Base-by-base conservation (phyloP, 1,140 invertebrate genomes). In the Aphelenchoides avenae region DNA sequence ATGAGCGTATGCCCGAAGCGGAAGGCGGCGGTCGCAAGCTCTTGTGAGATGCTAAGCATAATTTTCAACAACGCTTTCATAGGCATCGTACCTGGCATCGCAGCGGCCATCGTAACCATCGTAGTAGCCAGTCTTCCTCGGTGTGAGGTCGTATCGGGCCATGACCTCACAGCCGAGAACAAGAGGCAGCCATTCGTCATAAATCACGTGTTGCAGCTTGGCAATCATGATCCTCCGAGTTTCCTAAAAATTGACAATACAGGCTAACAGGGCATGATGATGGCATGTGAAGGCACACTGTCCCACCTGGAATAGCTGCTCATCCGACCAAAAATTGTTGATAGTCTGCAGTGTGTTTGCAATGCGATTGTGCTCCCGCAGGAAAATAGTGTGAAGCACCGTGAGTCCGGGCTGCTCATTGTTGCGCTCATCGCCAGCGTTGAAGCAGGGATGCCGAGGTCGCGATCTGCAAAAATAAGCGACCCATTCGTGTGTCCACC, bases 131-230 rank as follows among this genome's bases (percentile, higher is more conserved):
- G 13, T 43, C 27, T 60, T 67, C 22, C 56, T 57, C 2, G 73
- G 73, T 31, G 56, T 73, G 24, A 74, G 34, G 27, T 64, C 73
- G 44, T 69, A 74, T 34, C 72, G 53, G 11, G 33, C 54, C 87
- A 93, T 91, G 15, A 89, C 85, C 30, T 51, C 48, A 48, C 29
- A 20, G 51, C 51, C 51, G 4, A 95, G 81, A 6, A 95, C 79
- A 71, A 94, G 89, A 18, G 91, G 91, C 46, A 96, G 78, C 78
- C 90, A 96, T 80, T 95, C 90, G 72, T 90, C 91, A 78, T 86
- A 94, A 0, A 89, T 91, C 37, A 95, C 87, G 68, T 94, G 89
- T 77, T 95, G 90, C 44, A 91, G 86, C 76, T 88, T 84, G 2
- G 89, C 91, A 43, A 89, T 88, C 43, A 87, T 85, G 66, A 96